These are phyloP conservation scores for Autographa pulchrina DNA, from an alignment of 2,888 invertebrate genomes.

Conservation along the genomic window DNA sequence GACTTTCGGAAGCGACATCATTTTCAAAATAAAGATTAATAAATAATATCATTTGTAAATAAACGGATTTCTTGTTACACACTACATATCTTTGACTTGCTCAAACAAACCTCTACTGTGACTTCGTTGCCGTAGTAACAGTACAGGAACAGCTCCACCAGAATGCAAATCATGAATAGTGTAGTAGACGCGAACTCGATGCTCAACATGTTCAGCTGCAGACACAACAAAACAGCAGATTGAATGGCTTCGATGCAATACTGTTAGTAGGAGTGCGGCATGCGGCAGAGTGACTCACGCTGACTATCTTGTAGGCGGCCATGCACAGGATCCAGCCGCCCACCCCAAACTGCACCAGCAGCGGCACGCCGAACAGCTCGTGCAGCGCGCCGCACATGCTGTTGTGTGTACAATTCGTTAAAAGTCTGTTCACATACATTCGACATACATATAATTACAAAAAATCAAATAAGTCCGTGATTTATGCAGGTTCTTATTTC, in stretches of 20 bases:
- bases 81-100: background rate
- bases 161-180: conserved; percentile 84
- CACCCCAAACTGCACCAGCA: conserved; percentile 75
- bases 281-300: conserved; percentile 62
- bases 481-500: no score
- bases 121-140: conserved; percentile 89
- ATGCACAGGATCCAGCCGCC: conserved; percentile 81
- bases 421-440: no score
- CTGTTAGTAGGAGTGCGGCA: no score
- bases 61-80: background rate
- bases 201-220: conserved; percentile 70
- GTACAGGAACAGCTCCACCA: conserved; percentile 84
- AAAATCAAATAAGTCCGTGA: no score
- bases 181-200: conserved; percentile 83
- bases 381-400: conserved; percentile 68
- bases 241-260: no score
- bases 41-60: no score
- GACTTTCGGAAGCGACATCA: no score
- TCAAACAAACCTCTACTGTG: conserved; percentile 77
- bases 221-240: conserved; percentile 8
- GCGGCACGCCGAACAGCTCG: conserved; percentile 71
- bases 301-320: conserved; percentile 76
- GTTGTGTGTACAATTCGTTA: conserved; percentile 8
- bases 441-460: no score
- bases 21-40: no score